These are phyloP conservation scores for Tursiops truncatus DNA, from an alignment of 2,113 vertebrate species.

Conservation along the genomic window DNA sequence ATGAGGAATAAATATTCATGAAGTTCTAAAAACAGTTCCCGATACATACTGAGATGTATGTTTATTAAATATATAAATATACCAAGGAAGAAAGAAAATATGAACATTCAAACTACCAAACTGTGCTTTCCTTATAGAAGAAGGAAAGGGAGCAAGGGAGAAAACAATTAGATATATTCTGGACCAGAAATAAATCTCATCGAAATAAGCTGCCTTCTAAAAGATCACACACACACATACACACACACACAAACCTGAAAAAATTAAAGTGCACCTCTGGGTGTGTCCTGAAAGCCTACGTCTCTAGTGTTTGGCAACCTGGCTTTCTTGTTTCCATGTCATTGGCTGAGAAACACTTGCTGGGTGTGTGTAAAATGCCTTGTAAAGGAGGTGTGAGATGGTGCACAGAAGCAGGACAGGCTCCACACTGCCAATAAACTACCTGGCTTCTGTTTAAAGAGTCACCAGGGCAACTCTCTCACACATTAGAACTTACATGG, in stretches of 20 bases:
- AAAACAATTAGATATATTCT: not conserved
- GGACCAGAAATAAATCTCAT: not conserved
- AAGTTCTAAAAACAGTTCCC: not conserved
- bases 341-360: not conserved
- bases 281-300: not conserved
- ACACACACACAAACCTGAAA: not conserved
- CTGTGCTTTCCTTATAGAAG: not conserved
- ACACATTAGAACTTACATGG: accelerated
- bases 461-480: not conserved
- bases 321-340: not conserved
- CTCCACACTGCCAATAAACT: not conserved
- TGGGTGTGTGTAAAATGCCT: not conserved
- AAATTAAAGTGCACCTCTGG: not conserved
- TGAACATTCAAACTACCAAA: not conserved
- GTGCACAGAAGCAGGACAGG: not conserved
- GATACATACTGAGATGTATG: not conserved
- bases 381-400: not conserved
- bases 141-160: not conserved
- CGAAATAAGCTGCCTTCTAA: not conserved
- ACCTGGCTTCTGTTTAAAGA: not conserved
- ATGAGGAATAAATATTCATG: not conserved
- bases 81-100: not conserved
- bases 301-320: not conserved
- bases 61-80: not conserved
- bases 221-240: not conserved